Percentiles rank a stretch among this genome's conserved stretches.
phyloP scores from a whole-genome alignment of 2,888 invertebrate species.

The Coremacera marginata region DNA sequence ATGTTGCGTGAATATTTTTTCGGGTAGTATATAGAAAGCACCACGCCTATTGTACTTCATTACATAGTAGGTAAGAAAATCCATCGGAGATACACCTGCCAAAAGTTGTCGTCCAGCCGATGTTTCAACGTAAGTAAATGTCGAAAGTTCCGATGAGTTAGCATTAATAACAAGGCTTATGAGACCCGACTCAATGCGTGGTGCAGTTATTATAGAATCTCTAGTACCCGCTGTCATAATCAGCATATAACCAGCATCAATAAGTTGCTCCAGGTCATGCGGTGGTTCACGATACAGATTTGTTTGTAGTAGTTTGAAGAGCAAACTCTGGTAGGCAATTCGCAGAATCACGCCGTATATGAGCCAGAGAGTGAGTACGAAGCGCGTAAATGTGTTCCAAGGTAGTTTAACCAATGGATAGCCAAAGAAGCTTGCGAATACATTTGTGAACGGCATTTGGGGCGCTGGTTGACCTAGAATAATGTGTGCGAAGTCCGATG shows the following conservation, averaged over 20 bases:
- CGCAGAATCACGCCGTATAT: slow-evolving; percentile 49
- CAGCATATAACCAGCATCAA: slow-evolving; percentile 41
- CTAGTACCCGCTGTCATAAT: slow-evolving; percentile 45
- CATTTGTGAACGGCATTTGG: slow-evolving; percentile 2
- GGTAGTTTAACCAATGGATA: slow-evolving; percentile 42
- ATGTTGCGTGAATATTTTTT: slow-evolving; percentile 51
- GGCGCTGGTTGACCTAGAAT: slow-evolving; percentile 42
- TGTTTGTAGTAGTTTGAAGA: slow-evolving; percentile 48
- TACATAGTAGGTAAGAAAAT: slow-evolving; percentile 49
- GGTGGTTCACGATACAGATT: slow-evolving; percentile 49
- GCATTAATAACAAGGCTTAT: slow-evolving; percentile 42
- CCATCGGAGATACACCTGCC: slow-evolving; percentile 43
- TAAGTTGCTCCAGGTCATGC: slow-evolving; percentile 43
- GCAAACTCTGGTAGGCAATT: slow-evolving; percentile 51
- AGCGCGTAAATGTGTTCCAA: slow-evolving; percentile 45
- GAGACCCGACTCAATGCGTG: slow-evolving; percentile 32
- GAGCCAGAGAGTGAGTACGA: slow-evolving; percentile 47
- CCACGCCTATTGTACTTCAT: slow-evolving; percentile 40
- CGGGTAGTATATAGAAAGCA: slow-evolving; percentile 46
- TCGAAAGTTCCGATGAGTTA: slow-evolving; percentile 43
- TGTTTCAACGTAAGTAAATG: slow-evolving; percentile 40
- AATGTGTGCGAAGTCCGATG: slow-evolving; percentile 34
- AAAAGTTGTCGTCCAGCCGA: background rate
- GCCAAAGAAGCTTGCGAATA: slow-evolving; percentile 42
- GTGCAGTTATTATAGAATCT: slow-evolving; percentile 39